Conservation (phyloP, 1,140 invertebrate genomes). For the Drosophila kohkoa region DNA sequence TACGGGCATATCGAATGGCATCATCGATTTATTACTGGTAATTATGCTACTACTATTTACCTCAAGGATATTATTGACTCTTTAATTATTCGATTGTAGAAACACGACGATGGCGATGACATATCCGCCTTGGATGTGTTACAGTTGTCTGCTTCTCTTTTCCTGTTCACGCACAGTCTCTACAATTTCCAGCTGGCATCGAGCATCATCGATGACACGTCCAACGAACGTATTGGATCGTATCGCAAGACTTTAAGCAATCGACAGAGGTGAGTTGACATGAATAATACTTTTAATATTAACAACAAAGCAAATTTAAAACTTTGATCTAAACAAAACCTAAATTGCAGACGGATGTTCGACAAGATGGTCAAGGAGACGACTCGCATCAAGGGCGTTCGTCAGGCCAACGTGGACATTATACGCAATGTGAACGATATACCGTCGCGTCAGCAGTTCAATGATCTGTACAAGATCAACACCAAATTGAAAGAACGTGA, state of each 20-base stretch:
- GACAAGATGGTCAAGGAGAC: slow-evolving; percentile 75
- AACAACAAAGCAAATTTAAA: no score
- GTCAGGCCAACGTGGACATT: slow-evolving; percentile 64
- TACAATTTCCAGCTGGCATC: slow-evolving; percentile 74
- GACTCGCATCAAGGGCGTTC: slow-evolving; percentile 51
- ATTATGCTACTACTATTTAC: background rate
- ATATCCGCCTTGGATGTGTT: slow-evolving; percentile 59
- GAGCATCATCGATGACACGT: slow-evolving; percentile 62
- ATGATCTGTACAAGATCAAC: slow-evolving; percentile 78
- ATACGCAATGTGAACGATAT: slow-evolving; percentile 76
- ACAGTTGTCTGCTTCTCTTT: slow-evolving; percentile 70
- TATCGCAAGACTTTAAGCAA: slow-evolving; percentile 65
- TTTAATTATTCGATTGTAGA: slow-evolving; percentile 35
- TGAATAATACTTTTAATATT: no score
- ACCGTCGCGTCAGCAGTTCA: slow-evolving; percentile 69
- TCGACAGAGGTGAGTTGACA: slow-evolving; percentile 51
- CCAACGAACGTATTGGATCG: slow-evolving; percentile 37
- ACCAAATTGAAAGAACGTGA: slow-evolving; percentile 54
- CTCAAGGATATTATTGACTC: no score
- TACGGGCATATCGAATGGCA: slow-evolving; percentile 58
- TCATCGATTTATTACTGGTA: slow-evolving; percentile 64
- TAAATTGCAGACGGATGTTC: slow-evolving; percentile 59
- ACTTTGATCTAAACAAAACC: no score
- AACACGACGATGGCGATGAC: slow-evolving; percentile 64
- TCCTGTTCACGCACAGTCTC: slow-evolving; percentile 66